Evolutionary conservation across 37 sponge, comb jelly and placozoan species (phyloP).

Genomic region (Cliona cf. orientalis): DNA sequence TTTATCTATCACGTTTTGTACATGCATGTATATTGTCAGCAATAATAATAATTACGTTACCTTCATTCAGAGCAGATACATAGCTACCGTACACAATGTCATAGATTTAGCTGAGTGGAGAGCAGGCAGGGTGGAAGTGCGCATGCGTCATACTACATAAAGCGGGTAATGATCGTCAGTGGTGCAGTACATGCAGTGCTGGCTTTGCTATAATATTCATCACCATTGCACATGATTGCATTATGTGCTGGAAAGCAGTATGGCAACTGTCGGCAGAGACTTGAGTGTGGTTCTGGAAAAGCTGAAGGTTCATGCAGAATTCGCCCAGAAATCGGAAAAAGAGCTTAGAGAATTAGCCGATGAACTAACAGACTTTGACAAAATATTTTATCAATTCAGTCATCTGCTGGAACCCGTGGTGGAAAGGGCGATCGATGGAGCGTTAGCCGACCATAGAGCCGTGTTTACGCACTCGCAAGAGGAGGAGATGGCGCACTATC

Average conservation of each 20-base stretch:
- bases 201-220: neutral
- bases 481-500: neutral
- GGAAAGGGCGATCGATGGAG: neutral
- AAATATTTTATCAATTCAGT: neutral
- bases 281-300: neutral
- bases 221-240: too few species aligned
- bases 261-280: too few species aligned
- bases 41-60: too few species aligned
- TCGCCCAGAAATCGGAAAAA: neutral
- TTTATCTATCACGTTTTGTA: too few species aligned
- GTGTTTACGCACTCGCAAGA: neutral
- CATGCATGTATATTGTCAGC: too few species aligned
- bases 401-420: conserved; percentile 2
- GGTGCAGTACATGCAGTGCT: neutral
- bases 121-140: too few species aligned
- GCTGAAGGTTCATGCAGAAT: neutral
- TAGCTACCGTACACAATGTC: too few species aligned
- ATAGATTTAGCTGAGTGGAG: too few species aligned
- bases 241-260: too few species aligned
- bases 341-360: neutral
- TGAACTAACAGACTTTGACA: neutral
- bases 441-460: neutral
- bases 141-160: too few species aligned
- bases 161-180: too few species aligned
- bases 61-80: too few species aligned